Evolutionary conservation across 1,140 invertebrate species (phyloP), one percentile per base, ranked within the genome.

Genomic region (Listronotus oregonensis): DNA sequence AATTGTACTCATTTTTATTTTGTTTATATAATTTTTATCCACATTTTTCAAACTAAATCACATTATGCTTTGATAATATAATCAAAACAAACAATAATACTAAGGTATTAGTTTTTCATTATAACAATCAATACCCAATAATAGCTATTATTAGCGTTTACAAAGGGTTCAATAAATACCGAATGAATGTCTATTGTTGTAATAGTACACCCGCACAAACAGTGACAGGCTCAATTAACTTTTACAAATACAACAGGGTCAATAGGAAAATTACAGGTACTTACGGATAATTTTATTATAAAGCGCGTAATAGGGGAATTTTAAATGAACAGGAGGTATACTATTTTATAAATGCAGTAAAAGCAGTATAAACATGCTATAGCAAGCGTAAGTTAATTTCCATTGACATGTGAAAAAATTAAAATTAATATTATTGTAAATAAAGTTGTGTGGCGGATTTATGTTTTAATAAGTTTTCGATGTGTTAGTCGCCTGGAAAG

Each of bases 91-190:
- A 34, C 6, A 49, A 27, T 27, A 54, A 54, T 54, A 54, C 32
- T n/a, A 27, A 31, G 37, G 32, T 54, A 54, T 54, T 54, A 54
- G 51, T 54, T 54, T 54, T 54, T 31, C 51, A 34, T 15, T 15
- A 27, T 37, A 37, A 39, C 51, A 54, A 54, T 54, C 51, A 54
- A 54, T 54, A 54, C 32, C 14, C 51, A 31, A 54, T 54, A 54
- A 54, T 54, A 54, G 32, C 51, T 37, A 54, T 54, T 54, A 54
- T 54, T 54, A 54, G 17, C 37, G 34, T 34, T 54, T 54, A 54
- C 51, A 54, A 54, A 39, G 51, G 51, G 51, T 34, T 37, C 51
- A n/a, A 39, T 9, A 31, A 27, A 18, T 11, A 27, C 18, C 10
- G 46, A 49, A 49, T 49, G 46, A 21, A 37, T 11, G 17, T n/a